Conservation (phyloP, 2,113 vertebrate genomes). For the Daphoenositta chrysoptera region DNA sequence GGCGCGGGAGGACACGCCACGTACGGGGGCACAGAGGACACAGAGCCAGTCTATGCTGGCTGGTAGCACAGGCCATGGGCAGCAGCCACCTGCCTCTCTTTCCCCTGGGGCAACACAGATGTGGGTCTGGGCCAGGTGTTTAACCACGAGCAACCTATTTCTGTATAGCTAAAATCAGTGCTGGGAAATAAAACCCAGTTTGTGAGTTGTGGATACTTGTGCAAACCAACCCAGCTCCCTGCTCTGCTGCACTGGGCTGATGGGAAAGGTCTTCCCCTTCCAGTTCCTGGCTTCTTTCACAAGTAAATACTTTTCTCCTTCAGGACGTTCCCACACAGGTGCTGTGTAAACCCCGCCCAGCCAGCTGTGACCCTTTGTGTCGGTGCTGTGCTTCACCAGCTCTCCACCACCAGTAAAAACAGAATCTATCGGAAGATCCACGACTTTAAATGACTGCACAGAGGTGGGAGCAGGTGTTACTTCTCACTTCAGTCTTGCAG, state of each 20-base stretch:
- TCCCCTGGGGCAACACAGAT: not conserved
- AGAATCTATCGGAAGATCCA: not conserved
- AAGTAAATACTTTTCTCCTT: not conserved
- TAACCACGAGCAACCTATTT: not conserved
- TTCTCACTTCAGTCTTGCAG: not conserved
- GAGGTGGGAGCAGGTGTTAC: not conserved
- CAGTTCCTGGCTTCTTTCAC: not conserved
- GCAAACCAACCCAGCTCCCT: not conserved
- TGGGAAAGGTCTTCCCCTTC: not conserved
- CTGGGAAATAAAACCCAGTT: not conserved
- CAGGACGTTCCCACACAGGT: fast-evolving
- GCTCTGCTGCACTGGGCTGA: not conserved
- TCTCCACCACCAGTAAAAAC: not conserved
- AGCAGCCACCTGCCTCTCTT: not conserved
- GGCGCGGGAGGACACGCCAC: slow-evolving; percentile 56
- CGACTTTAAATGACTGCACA: not conserved
- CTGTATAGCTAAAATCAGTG: not conserved
- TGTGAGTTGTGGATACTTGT: not conserved
- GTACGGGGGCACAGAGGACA: slow-evolving; percentile 76
- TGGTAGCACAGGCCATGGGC: slow-evolving; percentile 62
- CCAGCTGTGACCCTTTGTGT: not conserved
- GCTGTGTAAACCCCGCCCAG: not conserved
- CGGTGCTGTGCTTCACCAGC: not conserved
- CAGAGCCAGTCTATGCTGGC: slow-evolving; percentile 84
- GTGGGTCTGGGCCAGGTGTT: not conserved